phyloP scores from a whole-genome alignment of 2,888 invertebrate genomes.

The Chloroclysta siterata region DNA sequence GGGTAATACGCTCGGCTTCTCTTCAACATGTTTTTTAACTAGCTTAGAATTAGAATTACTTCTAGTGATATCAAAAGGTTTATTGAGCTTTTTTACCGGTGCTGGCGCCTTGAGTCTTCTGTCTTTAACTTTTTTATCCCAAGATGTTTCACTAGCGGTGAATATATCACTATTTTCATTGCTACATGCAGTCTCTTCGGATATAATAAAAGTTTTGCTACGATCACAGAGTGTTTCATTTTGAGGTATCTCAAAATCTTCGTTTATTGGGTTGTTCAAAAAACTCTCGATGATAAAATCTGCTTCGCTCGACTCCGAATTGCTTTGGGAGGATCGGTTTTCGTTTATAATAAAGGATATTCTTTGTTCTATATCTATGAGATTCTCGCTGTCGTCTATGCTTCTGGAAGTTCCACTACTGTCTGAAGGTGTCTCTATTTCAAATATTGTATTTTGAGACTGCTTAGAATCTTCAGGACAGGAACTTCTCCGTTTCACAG shows the following conservation, averaged over 20 bases:
- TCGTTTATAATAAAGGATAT: slow-evolving; percentile 80
- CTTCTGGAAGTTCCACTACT: slow-evolving; percentile 74
- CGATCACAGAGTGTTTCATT: slow-evolving; percentile 64
- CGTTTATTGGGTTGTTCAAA: slow-evolving; percentile 60
- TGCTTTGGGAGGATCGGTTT: slow-evolving; percentile 78
- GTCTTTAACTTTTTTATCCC: slow-evolving; percentile 66
- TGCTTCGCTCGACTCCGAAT: slow-evolving; percentile 77
- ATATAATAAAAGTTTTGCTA: slow-evolving; percentile 72
- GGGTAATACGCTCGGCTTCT: slow-evolving; percentile 71
- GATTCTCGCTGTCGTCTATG: slow-evolving; percentile 63
- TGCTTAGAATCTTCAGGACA: slow-evolving; percentile 71
- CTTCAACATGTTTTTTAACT: slow-evolving; percentile 58
- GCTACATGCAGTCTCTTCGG: slow-evolving; percentile 51
- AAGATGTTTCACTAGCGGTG: slow-evolving; percentile 48
- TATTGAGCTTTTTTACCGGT: slow-evolving; percentile 69
- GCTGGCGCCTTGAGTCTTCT: slow-evolving; percentile 66
- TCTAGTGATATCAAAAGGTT: slow-evolving; percentile 67
- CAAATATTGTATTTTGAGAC: slow-evolving; percentile 65
- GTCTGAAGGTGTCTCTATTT: slow-evolving; percentile 74
- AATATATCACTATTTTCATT: slow-evolving; percentile 53
- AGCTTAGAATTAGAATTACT: slow-evolving; percentile 54
- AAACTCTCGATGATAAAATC: slow-evolving; percentile 74
- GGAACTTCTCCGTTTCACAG: slow-evolving; percentile 88
- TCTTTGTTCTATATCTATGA: slow-evolving; percentile 77
- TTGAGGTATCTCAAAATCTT: slow-evolving; percentile 53